Conservation (phyloP, 2,113 vertebrate genomes). For the Stigmatopora argus region DNA sequence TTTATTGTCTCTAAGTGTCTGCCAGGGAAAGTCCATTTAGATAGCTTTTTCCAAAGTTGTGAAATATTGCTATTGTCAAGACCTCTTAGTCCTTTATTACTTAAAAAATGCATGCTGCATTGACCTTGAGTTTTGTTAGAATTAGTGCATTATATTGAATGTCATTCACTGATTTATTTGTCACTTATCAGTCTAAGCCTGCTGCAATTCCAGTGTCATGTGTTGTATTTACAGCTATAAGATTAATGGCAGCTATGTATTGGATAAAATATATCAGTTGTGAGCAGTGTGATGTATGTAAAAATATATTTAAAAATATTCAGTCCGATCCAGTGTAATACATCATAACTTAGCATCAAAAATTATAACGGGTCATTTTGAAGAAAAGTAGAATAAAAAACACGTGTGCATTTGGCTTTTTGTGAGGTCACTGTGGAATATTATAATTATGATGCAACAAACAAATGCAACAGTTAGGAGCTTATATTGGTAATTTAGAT, state of each 20-base stretch:
- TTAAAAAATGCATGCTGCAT: background rate
- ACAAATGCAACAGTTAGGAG: background rate
- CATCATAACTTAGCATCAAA: background rate
- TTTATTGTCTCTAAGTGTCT: background rate
- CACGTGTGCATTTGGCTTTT: background rate
- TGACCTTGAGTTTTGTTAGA: conserved; percentile 32
- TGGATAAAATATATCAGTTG: conserved; percentile 12
- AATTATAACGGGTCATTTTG: background rate
- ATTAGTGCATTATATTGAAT: conserved; percentile 18
- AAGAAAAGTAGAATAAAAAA: background rate
- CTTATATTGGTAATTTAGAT: background rate
- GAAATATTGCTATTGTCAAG: background rate
- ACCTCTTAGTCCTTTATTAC: background rate
- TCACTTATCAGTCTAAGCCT: conserved; percentile 14
- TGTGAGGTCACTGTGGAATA: background rate
- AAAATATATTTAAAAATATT: too few relatives aligned
- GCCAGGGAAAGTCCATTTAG: background rate
- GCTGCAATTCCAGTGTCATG: conserved; percentile 24
- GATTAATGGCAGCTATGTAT: conserved; percentile 39
- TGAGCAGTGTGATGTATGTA: conserved; percentile 13
- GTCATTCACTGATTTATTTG: conserved; percentile 28
- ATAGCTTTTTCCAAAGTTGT: background rate
- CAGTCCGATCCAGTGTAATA: background rate
- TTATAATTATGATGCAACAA: background rate
- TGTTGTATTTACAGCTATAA: conserved; percentile 9